These are phyloP conservation scores for Timema podura DNA, from an alignment of 2,888 invertebrate species.

Conservation along the genomic window DNA sequence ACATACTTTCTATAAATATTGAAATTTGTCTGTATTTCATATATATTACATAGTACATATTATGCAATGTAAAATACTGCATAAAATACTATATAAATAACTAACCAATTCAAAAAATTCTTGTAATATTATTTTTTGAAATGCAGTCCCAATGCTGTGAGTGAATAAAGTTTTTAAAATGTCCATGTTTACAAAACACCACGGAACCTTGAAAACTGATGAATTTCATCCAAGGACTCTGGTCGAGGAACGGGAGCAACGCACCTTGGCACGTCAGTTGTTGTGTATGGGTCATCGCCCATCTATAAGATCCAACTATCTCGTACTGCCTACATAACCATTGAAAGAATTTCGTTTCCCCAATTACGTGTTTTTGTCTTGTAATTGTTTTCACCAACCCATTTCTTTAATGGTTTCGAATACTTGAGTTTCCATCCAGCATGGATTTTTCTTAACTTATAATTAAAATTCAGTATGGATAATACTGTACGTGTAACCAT, in stretches of 20 bases:
- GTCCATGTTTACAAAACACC: background rate
- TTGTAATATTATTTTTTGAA: too few species aligned
- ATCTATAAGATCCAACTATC: too few species aligned
- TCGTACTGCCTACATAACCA: too few species aligned
- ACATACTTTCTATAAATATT: background rate
- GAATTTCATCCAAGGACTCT: too few species aligned
- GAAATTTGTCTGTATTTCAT: background rate
- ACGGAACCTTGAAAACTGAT: conserved; percentile 1
- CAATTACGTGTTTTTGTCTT: background rate
- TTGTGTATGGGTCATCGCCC: background rate
- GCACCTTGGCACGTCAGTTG: background rate
- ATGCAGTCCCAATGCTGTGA: too few species aligned
- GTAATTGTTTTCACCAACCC: background rate
- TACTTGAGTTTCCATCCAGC: background rate
- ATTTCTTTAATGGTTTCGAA: too few species aligned
- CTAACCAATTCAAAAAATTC: too few species aligned
- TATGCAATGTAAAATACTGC: too few species aligned
- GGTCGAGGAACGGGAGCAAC: background rate
- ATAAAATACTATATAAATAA: too few species aligned
- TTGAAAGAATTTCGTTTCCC: background rate
- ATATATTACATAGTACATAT: background rate
- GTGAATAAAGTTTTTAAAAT: background rate
- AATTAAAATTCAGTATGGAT: background rate
- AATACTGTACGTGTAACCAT: background rate
- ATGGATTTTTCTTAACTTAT: background rate